phyloP scores from a whole-genome alignment of 2,113 vertebrate genomes.

The Gnathonemus longibarbis region DNA sequence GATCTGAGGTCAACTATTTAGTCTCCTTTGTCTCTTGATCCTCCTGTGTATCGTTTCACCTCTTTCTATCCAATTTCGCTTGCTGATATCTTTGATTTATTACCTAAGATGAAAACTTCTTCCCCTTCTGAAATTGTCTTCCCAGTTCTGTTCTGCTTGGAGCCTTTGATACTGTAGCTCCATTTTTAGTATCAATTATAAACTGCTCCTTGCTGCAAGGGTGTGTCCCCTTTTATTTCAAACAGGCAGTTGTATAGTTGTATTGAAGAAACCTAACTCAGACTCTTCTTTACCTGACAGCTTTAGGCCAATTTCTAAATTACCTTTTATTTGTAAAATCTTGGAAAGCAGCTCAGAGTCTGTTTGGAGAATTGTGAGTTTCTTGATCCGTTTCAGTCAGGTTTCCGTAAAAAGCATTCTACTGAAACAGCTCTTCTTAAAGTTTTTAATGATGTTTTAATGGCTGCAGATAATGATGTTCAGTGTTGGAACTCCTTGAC shows the following conservation, averaged over 20 bases:
- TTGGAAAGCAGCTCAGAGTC: not conserved
- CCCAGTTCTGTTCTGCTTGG: not conserved
- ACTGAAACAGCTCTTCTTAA: not conserved
- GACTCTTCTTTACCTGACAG: not conserved
- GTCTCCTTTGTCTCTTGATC: not conserved
- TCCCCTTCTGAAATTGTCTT: not conserved
- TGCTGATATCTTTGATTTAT: not conserved
- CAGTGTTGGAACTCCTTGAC: not conserved
- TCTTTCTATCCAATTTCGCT: not conserved
- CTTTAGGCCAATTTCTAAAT: not conserved
- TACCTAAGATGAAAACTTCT: not conserved
- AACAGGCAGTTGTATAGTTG: not conserved
- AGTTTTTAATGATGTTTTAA: not conserved
- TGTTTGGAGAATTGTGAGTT: not conserved
- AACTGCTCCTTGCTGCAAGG: not conserved
- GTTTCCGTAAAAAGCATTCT: not conserved
- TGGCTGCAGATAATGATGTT: not conserved
- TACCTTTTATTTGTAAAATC: not conserved
- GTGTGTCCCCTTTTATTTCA: not conserved
- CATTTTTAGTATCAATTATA: not conserved
- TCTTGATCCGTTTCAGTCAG: not conserved
- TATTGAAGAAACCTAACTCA: not conserved
- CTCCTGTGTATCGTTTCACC: not conserved
- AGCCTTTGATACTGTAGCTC: not conserved
- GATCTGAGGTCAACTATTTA: not conserved